Evolutionary conservation across 2,797 vertebrate species (phyloP), one percentile per base, ranked within the genome.

Genomic region (Momotus momota): DNA sequence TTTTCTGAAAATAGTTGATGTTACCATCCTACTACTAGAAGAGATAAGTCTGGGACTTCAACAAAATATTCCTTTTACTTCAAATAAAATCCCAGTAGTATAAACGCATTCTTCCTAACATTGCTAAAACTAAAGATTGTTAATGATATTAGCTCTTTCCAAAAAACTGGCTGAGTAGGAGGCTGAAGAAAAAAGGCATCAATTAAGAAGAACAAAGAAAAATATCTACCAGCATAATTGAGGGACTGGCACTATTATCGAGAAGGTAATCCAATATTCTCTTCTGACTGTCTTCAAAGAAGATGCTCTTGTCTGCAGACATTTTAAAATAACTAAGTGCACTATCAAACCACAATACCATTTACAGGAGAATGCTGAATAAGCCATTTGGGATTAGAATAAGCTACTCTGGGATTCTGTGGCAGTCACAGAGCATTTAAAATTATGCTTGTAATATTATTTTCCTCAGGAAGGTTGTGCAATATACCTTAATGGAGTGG

Each of bases 291-390:
- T 41, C 84, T 92, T 92, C 58, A 87, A 66, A 80, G 25, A 66
- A 80, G 25, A 60, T 60, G 21, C 22, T 92, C 64, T 85, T 91
- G 71, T 91, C 84, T 12, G 5, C 79, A 87, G 85, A 49, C 58
- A 69, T 91, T 90, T 80, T 66, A 70, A 45, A 95, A 89, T 69
- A 92, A 92, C 74, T 65, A 72, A 92, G 46, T 79, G 62, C 71
- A 66, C 54, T 70, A 72, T 41, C 45, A 91, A 81, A 79, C 49
- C 46, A 91, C 62, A 92, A 70, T 75, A 15, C 10, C 55, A 60
- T 60, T 92, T 85, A 48, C 55, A 70, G 8, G 12, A 38, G 46
- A 81, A 82, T 48, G 74, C 74, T 84, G 74, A 79, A 66, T 77
- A 90, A 89, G 8, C 15, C 41, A 31, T 75, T 49, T 90, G 55